Evolutionary conservation across 2,113 vertebrate genomes (phyloP).

Genomic region (Archocentrus centrarchus): DNA sequence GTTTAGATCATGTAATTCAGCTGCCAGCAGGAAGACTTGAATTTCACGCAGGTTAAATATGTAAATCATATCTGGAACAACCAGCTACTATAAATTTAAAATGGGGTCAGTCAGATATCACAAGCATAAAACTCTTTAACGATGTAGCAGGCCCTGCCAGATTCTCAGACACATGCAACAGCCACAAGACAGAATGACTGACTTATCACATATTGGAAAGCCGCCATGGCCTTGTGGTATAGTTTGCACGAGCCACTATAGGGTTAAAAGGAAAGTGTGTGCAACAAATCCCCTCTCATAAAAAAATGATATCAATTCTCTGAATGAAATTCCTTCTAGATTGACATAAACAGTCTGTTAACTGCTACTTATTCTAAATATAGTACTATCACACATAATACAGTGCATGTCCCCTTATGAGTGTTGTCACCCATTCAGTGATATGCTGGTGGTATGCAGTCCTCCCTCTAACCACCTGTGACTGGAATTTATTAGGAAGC

Average conservation of each 20-base stretch:
- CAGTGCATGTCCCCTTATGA: not conserved
- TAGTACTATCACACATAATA: not conserved
- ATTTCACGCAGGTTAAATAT: not conserved
- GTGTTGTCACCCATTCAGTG: not conserved
- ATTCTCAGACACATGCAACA: not conserved
- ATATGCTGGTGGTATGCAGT: conserved; percentile 1
- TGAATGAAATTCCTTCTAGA: not conserved
- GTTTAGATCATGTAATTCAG: conserved; percentile 17
- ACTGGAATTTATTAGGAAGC: not conserved
- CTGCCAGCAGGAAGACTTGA: not conserved
- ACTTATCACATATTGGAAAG: conserved; percentile 22
- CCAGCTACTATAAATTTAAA: not conserved
- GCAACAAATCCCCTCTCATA: not conserved
- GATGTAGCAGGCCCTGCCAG: not conserved
- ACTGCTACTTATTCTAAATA: not conserved
- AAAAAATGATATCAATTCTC: not conserved
- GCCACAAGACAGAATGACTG: conserved; percentile 1
- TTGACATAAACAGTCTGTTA: not conserved
- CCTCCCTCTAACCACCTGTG: not conserved
- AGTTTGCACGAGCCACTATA: conserved; percentile 27
- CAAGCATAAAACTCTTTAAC: conserved; percentile 12
- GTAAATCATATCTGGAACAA: conserved; percentile 3
- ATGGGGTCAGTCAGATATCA: conserved; percentile 11
- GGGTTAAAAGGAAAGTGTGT: not conserved
- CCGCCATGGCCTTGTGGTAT: not conserved